These are phyloP conservation scores for Vidua macroura DNA, from an alignment of 2,113 vertebrate genomes.

Conservation along the genomic window DNA sequence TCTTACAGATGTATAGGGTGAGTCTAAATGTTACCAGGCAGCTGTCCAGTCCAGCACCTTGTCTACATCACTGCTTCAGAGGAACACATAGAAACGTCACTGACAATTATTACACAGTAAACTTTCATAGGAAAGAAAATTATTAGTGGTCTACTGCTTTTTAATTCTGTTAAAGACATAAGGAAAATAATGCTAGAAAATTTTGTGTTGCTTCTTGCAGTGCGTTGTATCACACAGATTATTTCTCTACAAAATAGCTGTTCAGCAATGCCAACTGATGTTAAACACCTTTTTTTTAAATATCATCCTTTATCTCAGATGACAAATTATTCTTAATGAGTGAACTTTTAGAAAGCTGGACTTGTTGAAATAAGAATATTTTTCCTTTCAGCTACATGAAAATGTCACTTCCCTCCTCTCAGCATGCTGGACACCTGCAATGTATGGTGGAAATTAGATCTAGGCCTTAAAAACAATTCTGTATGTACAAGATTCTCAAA, in stretches of 20 bases:
- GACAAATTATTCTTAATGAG: not conserved
- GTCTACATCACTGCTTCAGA: not conserved
- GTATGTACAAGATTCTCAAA: not conserved
- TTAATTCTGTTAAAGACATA: not conserved
- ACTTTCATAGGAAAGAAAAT: not conserved
- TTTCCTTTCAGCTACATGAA: not conserved
- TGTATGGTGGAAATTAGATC: not conserved
- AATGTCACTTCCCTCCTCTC: slow-evolving; percentile 3
- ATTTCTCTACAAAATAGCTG: not conserved
- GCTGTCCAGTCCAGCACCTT: too few relatives aligned
- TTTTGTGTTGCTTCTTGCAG: not conserved
- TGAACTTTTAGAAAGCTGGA: not conserved
- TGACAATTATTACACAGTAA: not conserved
- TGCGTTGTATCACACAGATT: not conserved
- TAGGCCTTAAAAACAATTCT: not conserved
- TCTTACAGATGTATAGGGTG: fast-evolving
- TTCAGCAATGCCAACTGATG: not conserved
- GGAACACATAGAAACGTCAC: not conserved
- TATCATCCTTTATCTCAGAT: not conserved
- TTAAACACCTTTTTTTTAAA: not conserved
- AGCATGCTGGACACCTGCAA: not conserved
- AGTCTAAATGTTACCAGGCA: not conserved
- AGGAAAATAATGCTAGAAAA: not conserved
- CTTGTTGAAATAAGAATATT: not conserved
- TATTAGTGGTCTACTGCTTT: fast-evolving